Conservation (phyloP, 2,113 vertebrate species). For the Eolophus roseicapilla region DNA sequence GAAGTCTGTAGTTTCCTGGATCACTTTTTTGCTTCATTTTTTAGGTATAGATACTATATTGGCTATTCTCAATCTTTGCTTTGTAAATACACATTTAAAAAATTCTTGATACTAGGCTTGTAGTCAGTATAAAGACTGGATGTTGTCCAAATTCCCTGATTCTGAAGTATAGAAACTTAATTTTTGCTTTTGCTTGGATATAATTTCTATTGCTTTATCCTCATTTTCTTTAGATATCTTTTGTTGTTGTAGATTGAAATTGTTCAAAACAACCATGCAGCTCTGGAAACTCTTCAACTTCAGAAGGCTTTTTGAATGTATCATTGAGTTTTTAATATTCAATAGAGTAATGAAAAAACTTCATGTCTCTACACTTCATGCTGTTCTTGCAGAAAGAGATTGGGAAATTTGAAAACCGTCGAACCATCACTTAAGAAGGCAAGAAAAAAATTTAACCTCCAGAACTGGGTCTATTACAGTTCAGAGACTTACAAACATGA, state of each 20-base stretch:
- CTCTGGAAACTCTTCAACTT: neutral
- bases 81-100: neutral
- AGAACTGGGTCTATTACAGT: neutral
- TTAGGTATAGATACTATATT: neutral
- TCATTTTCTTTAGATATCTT: neutral
- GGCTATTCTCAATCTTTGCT: neutral
- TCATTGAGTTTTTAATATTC: neutral
- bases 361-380: neutral
- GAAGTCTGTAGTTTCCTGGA: neutral
- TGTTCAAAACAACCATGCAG: neutral
- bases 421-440: neutral
- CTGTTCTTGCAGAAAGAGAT: neutral
- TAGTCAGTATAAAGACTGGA: neutral
- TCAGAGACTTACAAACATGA: neutral
- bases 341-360: neutral
- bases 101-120: neutral
- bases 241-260: neutral
- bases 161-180: neutral
- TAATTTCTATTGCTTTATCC: neutral
- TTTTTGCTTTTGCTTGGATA: neutral
- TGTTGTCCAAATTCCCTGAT: neutral
- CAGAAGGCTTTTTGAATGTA: neutral
- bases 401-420: neutral
- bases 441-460: neutral
- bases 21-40: neutral